Base-by-base conservation (phyloP, 2,797 vertebrate genomes). In the Anguilla megastoma region DNA sequence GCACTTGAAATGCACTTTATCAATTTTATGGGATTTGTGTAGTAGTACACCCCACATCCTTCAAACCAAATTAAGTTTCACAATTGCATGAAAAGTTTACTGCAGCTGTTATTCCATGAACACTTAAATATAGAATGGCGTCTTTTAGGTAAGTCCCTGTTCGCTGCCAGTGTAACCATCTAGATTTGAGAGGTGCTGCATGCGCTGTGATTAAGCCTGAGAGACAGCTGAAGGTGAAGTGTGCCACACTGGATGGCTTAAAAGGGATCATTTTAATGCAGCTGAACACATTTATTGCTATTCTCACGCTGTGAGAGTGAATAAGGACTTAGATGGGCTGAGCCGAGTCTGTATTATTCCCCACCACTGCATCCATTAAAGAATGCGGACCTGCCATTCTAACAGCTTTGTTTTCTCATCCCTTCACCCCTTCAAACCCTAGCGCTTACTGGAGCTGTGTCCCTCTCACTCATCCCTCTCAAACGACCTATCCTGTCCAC, bases 401-500 rank as follows among this genome's bases (percentile, higher is more conserved):
- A 24, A 82, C 21, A 2, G 79, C 79, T 50, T 50, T 50, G 79
- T 50, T 50, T 82, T n/a, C 30, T 41, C 21, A 80, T 80, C 36
- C 76, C 9, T 80, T 80, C 76, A 80, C 41, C 79, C 12, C 18
- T 82, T 24, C 45, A 79, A 41, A 50, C 79, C 24, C 79, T 4
- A 50, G 8, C 45, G 9, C 79, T n/a, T 33, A 45, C 41, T 80
- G 18, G 16, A 5, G 30, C 24, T 50, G 45, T 18, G 9, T n/a
- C 45, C 45, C 41, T 82, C 79, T 82, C 79, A 24, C 41, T 82
- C 79, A 80, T 82, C 79, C 8, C 41, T 50, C 45, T 21, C 21
- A 82, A n/a, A n/a, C 3, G 74, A 76, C 74, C 74, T 82, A 82
- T 82, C 41, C 79, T 82, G 79, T 50, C 79, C 79, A 48, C 79